These are phyloP conservation scores for Daubentonia madagascariensis DNA, from an alignment of 2,113 vertebrate genomes.

Conservation along the genomic window DNA sequence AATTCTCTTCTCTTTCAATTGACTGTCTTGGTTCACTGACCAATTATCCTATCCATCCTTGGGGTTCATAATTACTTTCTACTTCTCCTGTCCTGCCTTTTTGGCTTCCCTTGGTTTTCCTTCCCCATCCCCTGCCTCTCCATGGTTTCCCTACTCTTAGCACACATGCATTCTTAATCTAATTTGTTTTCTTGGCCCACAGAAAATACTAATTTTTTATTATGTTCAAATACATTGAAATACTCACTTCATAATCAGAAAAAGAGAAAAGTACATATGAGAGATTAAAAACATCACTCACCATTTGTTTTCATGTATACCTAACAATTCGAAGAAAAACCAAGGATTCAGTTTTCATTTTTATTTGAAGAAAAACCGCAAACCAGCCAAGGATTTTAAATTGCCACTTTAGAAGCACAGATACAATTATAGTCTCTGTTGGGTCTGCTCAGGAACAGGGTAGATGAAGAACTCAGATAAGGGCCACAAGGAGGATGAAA, in stretches of 20 bases:
- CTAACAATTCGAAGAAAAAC: not conserved
- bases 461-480: no score
- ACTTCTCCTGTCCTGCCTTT: not conserved
- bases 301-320: not conserved
- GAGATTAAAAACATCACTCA: not conserved
- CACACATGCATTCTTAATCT: not conserved
- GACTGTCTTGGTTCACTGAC: not conserved
- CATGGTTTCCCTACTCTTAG: not conserved
- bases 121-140: not conserved
- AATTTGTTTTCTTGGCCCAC: not conserved
- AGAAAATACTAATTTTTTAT: not conserved
- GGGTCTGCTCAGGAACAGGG: no score
- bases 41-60: not conserved
- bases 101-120: not conserved
- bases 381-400: not conserved
- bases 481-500: no score
- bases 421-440: not conserved
- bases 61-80: not conserved
- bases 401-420: not conserved
- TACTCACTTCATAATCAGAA: not conserved
- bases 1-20: not conserved
- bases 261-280: not conserved
- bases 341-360: not conserved
- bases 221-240: not conserved
- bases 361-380: not conserved